Evolutionary conservation across 2,888 invertebrate genomes (phyloP), one percentile per base, ranked within the genome.

Genomic region (Xestobium rufovillosum): DNA sequence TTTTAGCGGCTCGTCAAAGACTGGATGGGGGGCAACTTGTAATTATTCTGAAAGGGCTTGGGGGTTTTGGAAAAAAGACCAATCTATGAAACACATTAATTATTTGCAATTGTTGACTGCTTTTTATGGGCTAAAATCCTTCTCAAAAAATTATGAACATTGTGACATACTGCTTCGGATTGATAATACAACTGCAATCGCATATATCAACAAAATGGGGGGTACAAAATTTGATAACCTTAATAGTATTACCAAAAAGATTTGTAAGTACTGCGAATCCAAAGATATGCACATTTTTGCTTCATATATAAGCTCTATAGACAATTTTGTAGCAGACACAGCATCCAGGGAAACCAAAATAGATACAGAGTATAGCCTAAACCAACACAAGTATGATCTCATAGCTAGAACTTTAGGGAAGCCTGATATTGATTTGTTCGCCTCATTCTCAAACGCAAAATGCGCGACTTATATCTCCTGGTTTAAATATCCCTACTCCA

Each of bases 181-280:
- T 3, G 51, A 50, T 35, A 52, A 46, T 15, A 43, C 46, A 4
- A 48, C 47, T 6, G 49, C 45, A 3, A 28, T 50, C 14, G 26
- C 48, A 1, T 47, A 44, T 26, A 38, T 52, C 10, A 51, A 52
- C 31, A 36, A 39, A 31, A 52, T 50, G 45, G 47, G 47, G 4
- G 40, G 49, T 26, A 36, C 48, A 42, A 3, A n/a, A n/a, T n/a
- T n/a, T n/a, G n/a, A n/a, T n/a, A n/a, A n/a, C n/a, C n/a, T n/a
- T n/a, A n/a, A n/a, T n/a, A n/a, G n/a, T n/a, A n/a, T n/a, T n/a
- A n/a, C n/a, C n/a, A n/a, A n/a, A n/a, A n/a, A n/a, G n/a, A 52
- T 58, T 13, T 50, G 51, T 50, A 26, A 47, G 25, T 47, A 10
- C 34, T 60, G 34, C 34, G 43, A 45, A 52, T 48, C 12, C 2